Evolutionary conservation across 2,888 invertebrate genomes (phyloP).

Genomic region (Ennomos quercinarius): DNA sequence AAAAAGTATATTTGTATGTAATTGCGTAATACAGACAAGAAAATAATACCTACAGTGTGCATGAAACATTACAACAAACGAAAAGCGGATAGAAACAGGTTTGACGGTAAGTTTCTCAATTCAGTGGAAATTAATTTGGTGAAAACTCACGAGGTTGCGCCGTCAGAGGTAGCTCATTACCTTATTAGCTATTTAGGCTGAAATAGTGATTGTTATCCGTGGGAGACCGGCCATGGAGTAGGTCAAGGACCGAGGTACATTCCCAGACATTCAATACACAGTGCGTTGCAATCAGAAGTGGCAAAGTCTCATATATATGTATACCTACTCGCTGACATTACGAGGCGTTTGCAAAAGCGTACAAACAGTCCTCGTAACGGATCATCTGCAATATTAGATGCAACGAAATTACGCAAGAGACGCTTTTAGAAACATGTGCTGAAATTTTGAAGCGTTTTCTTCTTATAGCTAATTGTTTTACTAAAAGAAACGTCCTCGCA

Average conservation of each 20-base stretch:
- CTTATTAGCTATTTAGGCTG: conserved; percentile 46
- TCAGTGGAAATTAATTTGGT: background rate
- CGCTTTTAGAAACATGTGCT: conserved; percentile 20
- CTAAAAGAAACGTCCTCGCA: conserved; percentile 1
- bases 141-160: conserved; percentile 1
- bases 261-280: conserved; percentile 52
- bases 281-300: conserved; percentile 16
- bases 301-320: conserved; percentile 5
- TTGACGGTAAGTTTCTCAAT: too few species aligned
- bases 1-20: too few species aligned
- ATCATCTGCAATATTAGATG: conserved; percentile 39
- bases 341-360: conserved; percentile 37
- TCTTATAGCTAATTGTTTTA: conserved; percentile 1
- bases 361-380: conserved; percentile 39
- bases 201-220: conserved; percentile 65
- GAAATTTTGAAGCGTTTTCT: conserved; percentile 9
- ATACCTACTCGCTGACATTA: conserved; percentile 35
- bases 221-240: conserved; percentile 57
- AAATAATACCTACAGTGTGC: too few species aligned
- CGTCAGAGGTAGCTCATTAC: conserved; percentile 27
- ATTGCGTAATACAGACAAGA: too few species aligned
- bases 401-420: conserved; percentile 37
- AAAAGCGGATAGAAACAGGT: too few species aligned
- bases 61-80: too few species aligned
- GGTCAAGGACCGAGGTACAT: conserved; percentile 64